These are phyloP conservation scores for Stichodactyla mertensii DNA, from an alignment of 64 coral and sea anemone genomes.

Conservation along the genomic window DNA sequence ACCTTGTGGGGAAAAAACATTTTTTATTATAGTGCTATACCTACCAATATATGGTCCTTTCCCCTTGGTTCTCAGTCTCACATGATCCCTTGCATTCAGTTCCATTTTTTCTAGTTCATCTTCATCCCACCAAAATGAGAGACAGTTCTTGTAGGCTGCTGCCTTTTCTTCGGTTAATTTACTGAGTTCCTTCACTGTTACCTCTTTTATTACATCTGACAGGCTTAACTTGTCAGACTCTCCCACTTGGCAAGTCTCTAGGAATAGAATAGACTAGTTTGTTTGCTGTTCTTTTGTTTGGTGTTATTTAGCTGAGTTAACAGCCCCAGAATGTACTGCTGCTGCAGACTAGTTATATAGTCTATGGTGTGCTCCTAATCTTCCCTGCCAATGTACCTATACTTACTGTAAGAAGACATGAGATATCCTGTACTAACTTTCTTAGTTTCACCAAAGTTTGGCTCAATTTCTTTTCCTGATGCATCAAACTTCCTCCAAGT, in stretches of 20 bases:
- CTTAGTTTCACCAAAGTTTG: constrained; percentile 78
- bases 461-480: constrained; percentile 77
- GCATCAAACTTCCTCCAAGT: constrained; percentile 65
- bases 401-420: constrained; percentile 91
- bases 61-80: constrained; percentile 68
- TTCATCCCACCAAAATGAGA: constrained; percentile 83
- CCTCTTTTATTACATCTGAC: constrained; percentile 42
- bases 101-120: constrained; percentile 69
- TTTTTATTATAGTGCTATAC: not conserved
- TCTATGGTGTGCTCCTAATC: too few species aligned
- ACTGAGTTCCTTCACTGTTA: constrained; percentile 35
- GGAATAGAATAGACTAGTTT: not conserved
- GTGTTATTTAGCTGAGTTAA: too few species aligned
- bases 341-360: too few species aligned
- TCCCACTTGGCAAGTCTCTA: constrained; percentile 41
- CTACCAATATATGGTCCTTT: constrained; percentile 73
- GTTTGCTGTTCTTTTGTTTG: too few species aligned
- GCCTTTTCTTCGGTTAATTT: constrained; percentile 64
- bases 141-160: constrained; percentile 24
- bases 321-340: too few species aligned
- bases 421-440: constrained; percentile 81
- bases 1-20: not conserved
- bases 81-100: constrained; percentile 54
- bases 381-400: not conserved
- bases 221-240: constrained; percentile 59